phyloP scores from a whole-genome alignment of 2,888 invertebrate genomes.

The Sesamia inferens region DNA sequence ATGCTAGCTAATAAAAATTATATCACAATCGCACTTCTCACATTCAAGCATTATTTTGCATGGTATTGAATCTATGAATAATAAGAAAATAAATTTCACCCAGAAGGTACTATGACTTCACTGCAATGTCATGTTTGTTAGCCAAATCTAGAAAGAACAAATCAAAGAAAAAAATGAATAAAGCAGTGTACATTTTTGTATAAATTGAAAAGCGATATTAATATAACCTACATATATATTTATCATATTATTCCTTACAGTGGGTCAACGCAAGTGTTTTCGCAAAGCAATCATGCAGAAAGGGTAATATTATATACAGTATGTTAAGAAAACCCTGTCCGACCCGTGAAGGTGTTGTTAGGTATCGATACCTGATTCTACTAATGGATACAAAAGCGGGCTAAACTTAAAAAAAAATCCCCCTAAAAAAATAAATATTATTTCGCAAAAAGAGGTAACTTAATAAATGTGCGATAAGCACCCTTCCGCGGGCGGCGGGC shows the following conservation, averaged over 20 bases:
- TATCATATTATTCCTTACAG: background rate
- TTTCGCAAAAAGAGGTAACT: no score
- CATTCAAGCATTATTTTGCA: constrained; percentile 19
- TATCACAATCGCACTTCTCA: constrained; percentile 23
- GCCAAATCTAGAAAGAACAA: constrained; percentile 33
- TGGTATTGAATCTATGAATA: background rate
- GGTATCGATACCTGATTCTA: no score
- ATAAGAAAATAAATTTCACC: constrained; percentile 2
- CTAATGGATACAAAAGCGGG: no score
- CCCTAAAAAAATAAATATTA: no score
- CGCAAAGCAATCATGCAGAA: constrained; percentile 27
- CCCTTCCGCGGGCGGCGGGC: no score
- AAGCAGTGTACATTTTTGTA: constrained; percentile 22
- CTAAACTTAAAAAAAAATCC: no score
- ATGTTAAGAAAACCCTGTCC: no score
- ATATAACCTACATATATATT: background rate
- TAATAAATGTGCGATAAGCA: no score
- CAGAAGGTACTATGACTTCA: constrained; percentile 12
- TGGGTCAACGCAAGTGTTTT: background rate
- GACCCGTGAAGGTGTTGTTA: no score
- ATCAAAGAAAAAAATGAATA: constrained; percentile 17
- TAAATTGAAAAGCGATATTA: constrained; percentile 2
- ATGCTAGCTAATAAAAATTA: constrained; percentile 15
- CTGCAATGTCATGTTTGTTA: constrained; percentile 29
- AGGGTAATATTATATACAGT: no score